Percentiles rank a stretch among this genome's conserved stretches.
phyloP scores from a whole-genome alignment of 2,113 vertebrate genomes.

The Hypomesus transpacificus region DNA sequence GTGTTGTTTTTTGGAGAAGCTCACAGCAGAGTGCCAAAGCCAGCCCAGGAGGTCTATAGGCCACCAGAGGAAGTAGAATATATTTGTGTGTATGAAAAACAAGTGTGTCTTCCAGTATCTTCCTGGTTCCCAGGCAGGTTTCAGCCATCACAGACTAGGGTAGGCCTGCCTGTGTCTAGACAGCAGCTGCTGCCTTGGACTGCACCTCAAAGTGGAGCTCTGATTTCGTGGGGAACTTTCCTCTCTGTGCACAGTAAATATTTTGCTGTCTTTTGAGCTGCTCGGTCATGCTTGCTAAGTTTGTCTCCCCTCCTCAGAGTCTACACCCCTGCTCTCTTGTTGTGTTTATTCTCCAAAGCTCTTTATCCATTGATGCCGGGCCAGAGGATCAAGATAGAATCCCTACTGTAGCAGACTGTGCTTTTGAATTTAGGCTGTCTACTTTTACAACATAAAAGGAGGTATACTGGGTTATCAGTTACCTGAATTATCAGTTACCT shows the following conservation, averaged over 20 bases:
- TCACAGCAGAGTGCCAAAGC: slow-evolving; percentile 37
- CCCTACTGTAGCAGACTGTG: slow-evolving; percentile 19
- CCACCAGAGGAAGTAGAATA: slow-evolving; percentile 28
- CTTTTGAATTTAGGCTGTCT: too few species aligned
- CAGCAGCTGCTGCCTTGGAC: slow-evolving; percentile 51
- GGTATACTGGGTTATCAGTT: too few species aligned
- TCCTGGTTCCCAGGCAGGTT: slow-evolving; percentile 49
- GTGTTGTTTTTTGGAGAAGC: slow-evolving; percentile 40
- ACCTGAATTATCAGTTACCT: too few species aligned
- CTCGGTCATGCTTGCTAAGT: slow-evolving; percentile 47
- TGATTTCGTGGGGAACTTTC: slow-evolving; percentile 61
- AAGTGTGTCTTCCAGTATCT: slow-evolving; percentile 24
- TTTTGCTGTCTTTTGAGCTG: slow-evolving; percentile 49
- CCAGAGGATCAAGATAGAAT: slow-evolving; percentile 27
- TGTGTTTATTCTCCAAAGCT: neutral
- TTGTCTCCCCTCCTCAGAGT: slow-evolving; percentile 38
- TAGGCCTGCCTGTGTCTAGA: slow-evolving; percentile 42
- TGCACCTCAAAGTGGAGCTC: slow-evolving; percentile 57
- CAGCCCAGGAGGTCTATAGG: slow-evolving; percentile 47
- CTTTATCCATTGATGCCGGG: slow-evolving; percentile 58
- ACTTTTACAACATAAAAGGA: too few species aligned
- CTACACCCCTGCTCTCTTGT: slow-evolving; percentile 25
- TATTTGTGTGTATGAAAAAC: neutral
- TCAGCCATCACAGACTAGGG: slow-evolving; percentile 31
- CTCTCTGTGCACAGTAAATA: slow-evolving; percentile 61